Evolutionary conservation across 2,797 vertebrate genomes (phyloP).

Genomic region (Pseudochromis fuscus): DNA sequence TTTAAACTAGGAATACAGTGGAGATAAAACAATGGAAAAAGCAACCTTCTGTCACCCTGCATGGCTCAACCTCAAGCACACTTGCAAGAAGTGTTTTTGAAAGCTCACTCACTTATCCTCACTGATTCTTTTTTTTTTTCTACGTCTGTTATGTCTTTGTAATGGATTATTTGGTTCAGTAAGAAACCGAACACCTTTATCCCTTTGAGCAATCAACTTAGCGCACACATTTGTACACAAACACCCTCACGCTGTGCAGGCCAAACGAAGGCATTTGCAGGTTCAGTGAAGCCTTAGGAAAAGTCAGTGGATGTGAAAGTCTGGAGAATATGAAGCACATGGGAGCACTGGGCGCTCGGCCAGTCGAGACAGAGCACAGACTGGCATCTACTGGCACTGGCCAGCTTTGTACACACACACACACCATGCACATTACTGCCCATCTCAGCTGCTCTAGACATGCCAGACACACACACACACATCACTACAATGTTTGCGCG

Average conservation of each 20-base stretch:
- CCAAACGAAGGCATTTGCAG: slow-evolving; percentile 52
- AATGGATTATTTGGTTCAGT: slow-evolving; percentile 35
- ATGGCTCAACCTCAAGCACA: slow-evolving; percentile 4
- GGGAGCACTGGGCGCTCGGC: slow-evolving; percentile 60
- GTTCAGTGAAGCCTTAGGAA: slow-evolving; percentile 56
- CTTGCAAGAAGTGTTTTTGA: slow-evolving; percentile 3
- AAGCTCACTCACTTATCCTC: slow-evolving; percentile 5
- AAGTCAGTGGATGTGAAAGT: slow-evolving; percentile 54
- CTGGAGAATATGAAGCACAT: slow-evolving; percentile 72
- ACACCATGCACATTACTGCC: slow-evolving; percentile 28
- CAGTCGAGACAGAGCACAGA: slow-evolving; percentile 58
- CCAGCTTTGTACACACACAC: slow-evolving; percentile 37
- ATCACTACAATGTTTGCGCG: slow-evolving; percentile 11
- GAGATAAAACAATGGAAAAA: slow-evolving; percentile 56
- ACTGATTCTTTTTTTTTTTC: neutral
- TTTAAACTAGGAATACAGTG: slow-evolving; percentile 30
- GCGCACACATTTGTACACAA: slow-evolving; percentile 25
- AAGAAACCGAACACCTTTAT: slow-evolving; percentile 40
- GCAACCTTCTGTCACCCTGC: slow-evolving; percentile 10
- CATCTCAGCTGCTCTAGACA: slow-evolving; percentile 33
- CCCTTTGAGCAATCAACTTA: slow-evolving; percentile 39
- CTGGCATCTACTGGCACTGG: slow-evolving; percentile 59
- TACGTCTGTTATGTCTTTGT: slow-evolving; percentile 33
- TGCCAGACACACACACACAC: slow-evolving; percentile 23
- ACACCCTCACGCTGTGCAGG: slow-evolving; percentile 27